Percentiles rank a stretch among this genome's conserved stretches.
Conservation (phyloP, 2,797 vertebrate species). For the Gadopsis bispinosus region DNA sequence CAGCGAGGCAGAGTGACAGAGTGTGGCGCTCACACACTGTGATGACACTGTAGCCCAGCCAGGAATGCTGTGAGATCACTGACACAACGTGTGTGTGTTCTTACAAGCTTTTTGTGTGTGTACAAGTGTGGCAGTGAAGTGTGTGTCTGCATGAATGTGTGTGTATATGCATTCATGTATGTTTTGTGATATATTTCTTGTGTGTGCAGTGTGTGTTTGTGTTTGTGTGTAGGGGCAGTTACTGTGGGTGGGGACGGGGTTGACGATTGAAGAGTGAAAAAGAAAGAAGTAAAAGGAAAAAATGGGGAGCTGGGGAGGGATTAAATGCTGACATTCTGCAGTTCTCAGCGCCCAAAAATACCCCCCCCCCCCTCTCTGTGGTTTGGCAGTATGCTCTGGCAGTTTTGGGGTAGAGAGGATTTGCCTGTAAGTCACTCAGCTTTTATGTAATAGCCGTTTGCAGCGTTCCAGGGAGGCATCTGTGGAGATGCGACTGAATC, state of each 20-base stretch:
- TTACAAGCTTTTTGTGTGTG: conserved; percentile 25
- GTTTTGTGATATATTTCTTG: neutral
- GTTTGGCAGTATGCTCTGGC: conserved; percentile 68
- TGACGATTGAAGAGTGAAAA: conserved; percentile 43
- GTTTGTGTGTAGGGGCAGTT: conserved; percentile 6
- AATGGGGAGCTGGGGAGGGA: conserved; percentile 70
- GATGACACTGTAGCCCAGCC: conserved; percentile 63
- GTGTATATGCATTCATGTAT: conserved; percentile 15
- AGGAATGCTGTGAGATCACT: conserved; percentile 60
- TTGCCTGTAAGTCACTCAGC: conserved; percentile 83
- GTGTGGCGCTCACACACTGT: conserved; percentile 71
- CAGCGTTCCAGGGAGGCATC: conserved; percentile 66
- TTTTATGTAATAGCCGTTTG: conserved; percentile 81
- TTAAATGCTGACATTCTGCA: conserved; percentile 79
- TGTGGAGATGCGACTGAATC: conserved; percentile 66
- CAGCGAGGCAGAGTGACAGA: conserved; percentile 76
- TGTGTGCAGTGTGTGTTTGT: neutral
- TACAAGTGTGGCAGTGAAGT: neutral
- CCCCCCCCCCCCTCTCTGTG: conserved; percentile 27
- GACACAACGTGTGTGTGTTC: conserved; percentile 27
- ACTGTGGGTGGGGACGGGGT: conserved; percentile 18
- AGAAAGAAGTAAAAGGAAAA: conserved; percentile 47
- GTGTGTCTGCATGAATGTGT: conserved; percentile 13
- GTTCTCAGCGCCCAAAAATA: conserved; percentile 76
- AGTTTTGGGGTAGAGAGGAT: conserved; percentile 79